A percentile compares a stretch with the other conserved stretches of the same genome.
Evolutionary conservation across 2,113 vertebrate genomes (phyloP).

Genomic region (Cryptomyrus ogoouensis): DNA sequence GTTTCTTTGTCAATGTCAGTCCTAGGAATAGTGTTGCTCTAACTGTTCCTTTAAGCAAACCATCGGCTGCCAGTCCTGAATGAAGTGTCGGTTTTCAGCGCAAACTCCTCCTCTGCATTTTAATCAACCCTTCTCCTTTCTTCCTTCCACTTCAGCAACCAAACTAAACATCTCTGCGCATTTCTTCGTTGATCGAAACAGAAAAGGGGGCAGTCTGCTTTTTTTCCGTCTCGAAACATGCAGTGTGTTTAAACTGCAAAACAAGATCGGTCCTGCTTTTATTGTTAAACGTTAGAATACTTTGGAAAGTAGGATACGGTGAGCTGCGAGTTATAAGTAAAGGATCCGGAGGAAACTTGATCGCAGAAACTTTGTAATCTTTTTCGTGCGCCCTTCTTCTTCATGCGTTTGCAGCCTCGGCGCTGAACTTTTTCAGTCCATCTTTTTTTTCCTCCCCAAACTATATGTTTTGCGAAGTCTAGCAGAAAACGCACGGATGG

Average conservation of each 20-base stretch:
- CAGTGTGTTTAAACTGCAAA: slow-evolving; percentile 1
- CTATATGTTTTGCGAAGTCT: background rate
- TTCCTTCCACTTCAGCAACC: slow-evolving; percentile 41
- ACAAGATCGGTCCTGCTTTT: background rate
- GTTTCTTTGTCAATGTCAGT: background rate
- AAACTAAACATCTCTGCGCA: slow-evolving; percentile 24
- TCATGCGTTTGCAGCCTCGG: background rate
- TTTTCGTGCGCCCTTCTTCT: slow-evolving; percentile 19
- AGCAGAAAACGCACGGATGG: slow-evolving; percentile 1
- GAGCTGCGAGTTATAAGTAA: background rate
- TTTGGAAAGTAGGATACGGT: background rate
- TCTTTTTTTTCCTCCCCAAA: background rate
- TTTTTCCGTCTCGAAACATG: background rate
- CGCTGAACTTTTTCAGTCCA: slow-evolving; percentile 15
- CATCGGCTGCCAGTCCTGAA: slow-evolving; percentile 13
- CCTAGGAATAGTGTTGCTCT: background rate
- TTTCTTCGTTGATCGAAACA: slow-evolving; percentile 11
- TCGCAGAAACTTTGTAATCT: slow-evolving; percentile 24
- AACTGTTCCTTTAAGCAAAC: slow-evolving; percentile 44
- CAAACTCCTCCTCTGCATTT: slow-evolving; percentile 43
- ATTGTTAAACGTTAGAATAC: background rate
- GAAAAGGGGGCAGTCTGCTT: background rate
- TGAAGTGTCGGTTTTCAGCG: slow-evolving; percentile 37
- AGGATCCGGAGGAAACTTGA: slow-evolving; percentile 10
- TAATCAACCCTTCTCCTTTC: slow-evolving; percentile 23